These are phyloP conservation scores for Actinia tenebrosa DNA, from an alignment of 64 coral and sea anemone species.

Conservation along the genomic window DNA sequence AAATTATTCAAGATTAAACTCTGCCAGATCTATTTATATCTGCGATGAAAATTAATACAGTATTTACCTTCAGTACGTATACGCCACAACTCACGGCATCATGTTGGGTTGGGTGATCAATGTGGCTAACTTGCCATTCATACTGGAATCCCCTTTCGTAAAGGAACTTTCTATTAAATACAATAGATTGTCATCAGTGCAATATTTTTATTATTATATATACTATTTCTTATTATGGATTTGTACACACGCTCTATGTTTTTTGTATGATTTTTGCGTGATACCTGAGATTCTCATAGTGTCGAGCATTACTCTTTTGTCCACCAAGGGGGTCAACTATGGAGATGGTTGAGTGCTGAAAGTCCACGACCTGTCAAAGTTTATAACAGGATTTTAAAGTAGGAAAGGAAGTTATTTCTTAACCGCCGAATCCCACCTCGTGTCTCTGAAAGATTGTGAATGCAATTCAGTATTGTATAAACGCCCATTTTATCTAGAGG, in stretches of 20 bases:
- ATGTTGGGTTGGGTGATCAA: not conserved
- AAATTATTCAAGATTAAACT: not conserved
- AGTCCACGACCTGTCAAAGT: conserved; percentile 1
- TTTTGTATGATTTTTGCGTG: not conserved
- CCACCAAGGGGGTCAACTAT: conserved; percentile 15
- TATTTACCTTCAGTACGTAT: conserved; percentile 1
- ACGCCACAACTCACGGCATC: conserved; percentile 7
- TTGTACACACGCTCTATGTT: not conserved
- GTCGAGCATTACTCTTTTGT: not conserved
- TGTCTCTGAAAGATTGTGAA: not conserved
- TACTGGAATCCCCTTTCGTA: not conserved
- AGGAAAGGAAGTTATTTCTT: not conserved
- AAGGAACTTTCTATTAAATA: not conserved
- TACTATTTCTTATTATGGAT: no score
- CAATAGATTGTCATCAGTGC: not conserved
- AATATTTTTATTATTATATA: no score
- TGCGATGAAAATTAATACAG: not conserved
- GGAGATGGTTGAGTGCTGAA: not conserved
- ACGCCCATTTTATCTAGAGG: not conserved
- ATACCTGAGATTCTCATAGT: not conserved
- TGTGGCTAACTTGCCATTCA: not conserved
- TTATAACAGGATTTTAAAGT: not conserved
- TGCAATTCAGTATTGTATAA: not conserved
- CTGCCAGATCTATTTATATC: not conserved
- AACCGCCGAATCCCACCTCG: not conserved